These are phyloP conservation scores for Embiotoca jacksoni DNA, from an alignment of 2,113 vertebrate species.

Conservation along the genomic window DNA sequence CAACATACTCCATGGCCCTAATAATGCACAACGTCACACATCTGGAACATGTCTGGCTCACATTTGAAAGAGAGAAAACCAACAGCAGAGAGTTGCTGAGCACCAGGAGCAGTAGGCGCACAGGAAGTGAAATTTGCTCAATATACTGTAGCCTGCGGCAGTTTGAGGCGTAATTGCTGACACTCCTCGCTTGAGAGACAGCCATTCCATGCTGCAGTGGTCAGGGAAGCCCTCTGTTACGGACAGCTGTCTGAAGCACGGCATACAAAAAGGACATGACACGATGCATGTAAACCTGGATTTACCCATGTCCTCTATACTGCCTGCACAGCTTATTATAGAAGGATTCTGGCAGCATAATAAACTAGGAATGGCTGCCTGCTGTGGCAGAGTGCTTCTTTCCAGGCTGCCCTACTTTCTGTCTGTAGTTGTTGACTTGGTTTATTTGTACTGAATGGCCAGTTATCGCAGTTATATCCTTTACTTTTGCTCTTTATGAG, in stretches of 20 bases:
- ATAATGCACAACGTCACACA: constrained; percentile 64
- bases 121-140: constrained; percentile 75
- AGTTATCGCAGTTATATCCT: constrained; percentile 50
- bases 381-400: constrained; percentile 58
- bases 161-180: constrained; percentile 72
- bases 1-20: constrained; percentile 51
- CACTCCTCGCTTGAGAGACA: constrained; percentile 59
- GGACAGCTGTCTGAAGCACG: constrained; percentile 62
- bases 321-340: constrained; percentile 56
- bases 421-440: constrained; percentile 68
- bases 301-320: constrained; percentile 52
- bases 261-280: constrained; percentile 54
- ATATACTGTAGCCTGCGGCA: constrained; percentile 71
- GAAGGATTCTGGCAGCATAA: constrained; percentile 54
- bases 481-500: constrained; percentile 41
- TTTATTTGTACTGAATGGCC: constrained; percentile 68
- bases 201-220: constrained; percentile 53
- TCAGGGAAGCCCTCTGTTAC: constrained; percentile 57
- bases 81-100: constrained; percentile 52
- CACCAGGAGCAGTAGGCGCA: constrained; percentile 47
- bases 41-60: constrained; percentile 54
- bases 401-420: constrained; percentile 74
- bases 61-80: constrained; percentile 52
- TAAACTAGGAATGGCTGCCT: constrained; percentile 63
- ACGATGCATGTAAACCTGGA: constrained; percentile 56